A percentile compares a stretch with the other conserved stretches of the same genome.
phyloP scores from a whole-genome alignment of 2,113 vertebrate genomes.

The Gallinago paraguaiae region DNA sequence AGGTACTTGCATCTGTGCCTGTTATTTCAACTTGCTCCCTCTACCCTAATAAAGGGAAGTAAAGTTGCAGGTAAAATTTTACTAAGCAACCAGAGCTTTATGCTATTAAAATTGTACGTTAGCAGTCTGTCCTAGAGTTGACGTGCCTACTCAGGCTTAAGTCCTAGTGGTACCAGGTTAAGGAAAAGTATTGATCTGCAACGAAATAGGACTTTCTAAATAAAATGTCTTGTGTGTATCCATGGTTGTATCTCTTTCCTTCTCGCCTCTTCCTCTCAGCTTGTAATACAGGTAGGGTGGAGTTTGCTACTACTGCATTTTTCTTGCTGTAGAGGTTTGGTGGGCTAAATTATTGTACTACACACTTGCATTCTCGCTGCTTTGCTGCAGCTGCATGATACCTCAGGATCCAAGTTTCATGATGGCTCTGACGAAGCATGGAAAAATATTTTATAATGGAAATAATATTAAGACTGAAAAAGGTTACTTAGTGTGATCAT shows the following conservation, averaged over 20 bases:
- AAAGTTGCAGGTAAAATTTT: neutral
- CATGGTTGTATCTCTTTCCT: neutral
- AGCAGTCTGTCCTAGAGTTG: neutral
- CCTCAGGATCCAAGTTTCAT: neutral
- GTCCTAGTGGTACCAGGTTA: neutral
- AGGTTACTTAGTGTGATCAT: neutral
- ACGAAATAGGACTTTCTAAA: neutral
- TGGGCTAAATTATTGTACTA: neutral
- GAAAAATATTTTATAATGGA: neutral
- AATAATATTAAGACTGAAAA: neutral
- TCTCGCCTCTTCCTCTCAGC: neutral
- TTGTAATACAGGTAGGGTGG: neutral
- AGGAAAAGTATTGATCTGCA: neutral
- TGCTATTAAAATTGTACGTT: neutral
- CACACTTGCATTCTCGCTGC: neutral
- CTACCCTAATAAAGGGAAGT: neutral
- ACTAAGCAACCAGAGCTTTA: neutral
- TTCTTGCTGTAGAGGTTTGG: neutral
- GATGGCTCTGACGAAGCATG: neutral
- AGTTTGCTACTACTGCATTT: neutral
- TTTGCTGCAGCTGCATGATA: neutral
- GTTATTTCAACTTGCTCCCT: neutral
- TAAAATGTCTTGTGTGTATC: neutral
- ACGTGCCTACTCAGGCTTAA: neutral
- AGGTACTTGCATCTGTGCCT: neutral